A percentile compares a stretch with the other conserved stretches of the same genome.
phyloP scores from a whole-genome alignment of 1,140 invertebrate species.

The Archivesica marissinica region DNA sequence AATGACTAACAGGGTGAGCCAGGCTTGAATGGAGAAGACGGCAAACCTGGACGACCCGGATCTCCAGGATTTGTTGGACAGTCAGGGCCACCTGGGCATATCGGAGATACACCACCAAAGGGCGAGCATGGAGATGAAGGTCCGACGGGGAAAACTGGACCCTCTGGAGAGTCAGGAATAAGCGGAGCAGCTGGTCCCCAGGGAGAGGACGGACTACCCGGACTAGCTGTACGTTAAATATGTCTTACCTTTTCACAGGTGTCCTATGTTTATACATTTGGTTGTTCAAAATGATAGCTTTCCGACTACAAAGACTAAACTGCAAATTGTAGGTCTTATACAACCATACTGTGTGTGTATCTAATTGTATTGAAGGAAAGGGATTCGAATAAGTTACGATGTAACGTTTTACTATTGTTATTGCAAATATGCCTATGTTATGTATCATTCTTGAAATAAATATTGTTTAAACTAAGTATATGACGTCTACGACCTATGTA shows the following conservation, averaged over 20 bases:
- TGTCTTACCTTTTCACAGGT: neutral
- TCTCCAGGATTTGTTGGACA: slow-evolving; percentile 86
- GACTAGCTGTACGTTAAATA: slow-evolving; percentile 68
- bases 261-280: too few species aligned
- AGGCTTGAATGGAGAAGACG: slow-evolving; percentile 85
- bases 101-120: slow-evolving; percentile 68
- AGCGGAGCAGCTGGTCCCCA: slow-evolving; percentile 82
- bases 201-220: slow-evolving; percentile 70
- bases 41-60: slow-evolving; percentile 84
- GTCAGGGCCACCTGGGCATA: slow-evolving; percentile 90
- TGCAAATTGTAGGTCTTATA: too few species aligned
- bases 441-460: too few species aligned
- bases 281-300: too few species aligned
- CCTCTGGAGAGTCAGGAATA: slow-evolving; percentile 69
- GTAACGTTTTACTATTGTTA: too few species aligned
- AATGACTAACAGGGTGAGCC: slow-evolving; percentile 87
- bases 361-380: too few species aligned
- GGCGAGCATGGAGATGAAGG: slow-evolving; percentile 73
- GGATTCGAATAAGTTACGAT: too few species aligned
- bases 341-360: too few species aligned
- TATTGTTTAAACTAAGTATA: too few species aligned
- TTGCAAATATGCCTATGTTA: too few species aligned
- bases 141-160: slow-evolving; percentile 67
- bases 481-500: too few species aligned
- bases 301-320: too few species aligned